phyloP scores from a whole-genome alignment of 2,797 vertebrate species.

The Rhadinocentrus ornatus region DNA sequence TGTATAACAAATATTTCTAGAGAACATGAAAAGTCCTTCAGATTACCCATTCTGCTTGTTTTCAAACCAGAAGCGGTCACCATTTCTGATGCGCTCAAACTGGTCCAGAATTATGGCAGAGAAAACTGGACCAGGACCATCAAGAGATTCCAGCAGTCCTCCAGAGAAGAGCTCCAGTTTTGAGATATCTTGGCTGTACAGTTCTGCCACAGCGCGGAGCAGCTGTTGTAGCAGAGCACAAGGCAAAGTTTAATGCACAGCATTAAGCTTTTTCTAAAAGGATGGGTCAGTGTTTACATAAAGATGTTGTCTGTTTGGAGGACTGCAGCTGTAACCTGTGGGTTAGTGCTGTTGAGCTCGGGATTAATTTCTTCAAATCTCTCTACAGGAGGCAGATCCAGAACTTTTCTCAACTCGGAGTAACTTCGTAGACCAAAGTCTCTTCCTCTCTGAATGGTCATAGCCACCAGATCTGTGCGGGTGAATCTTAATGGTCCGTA shows the following conservation, averaged over 20 bases:
- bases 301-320: not conserved
- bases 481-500: slow-evolving; percentile 90
- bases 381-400: slow-evolving; percentile 77
- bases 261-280: not conserved
- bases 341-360: slow-evolving; percentile 66
- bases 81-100: slow-evolving; percentile 91
- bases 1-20: not conserved
- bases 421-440: slow-evolving; percentile 95
- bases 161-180: slow-evolving; percentile 91
- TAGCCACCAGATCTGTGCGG: slow-evolving; percentile 89
- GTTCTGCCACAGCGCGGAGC: slow-evolving; percentile 71
- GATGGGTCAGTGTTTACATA: not conserved
- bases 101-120: slow-evolving; percentile 89
- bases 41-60: slow-evolving; percentile 91
- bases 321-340: slow-evolving; percentile 69
- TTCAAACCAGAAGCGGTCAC: slow-evolving; percentile 98
- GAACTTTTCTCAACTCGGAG: slow-evolving; percentile 79
- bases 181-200: slow-evolving; percentile 84
- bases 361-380: slow-evolving; percentile 85
- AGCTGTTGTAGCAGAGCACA: slow-evolving; percentile 64
- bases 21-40: not conserved
- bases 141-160: slow-evolving; percentile 86
- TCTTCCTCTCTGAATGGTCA: slow-evolving; percentile 89
- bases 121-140: slow-evolving; percentile 87
- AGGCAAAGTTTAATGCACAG: slow-evolving; percentile 15